Percentiles rank a stretch among this genome's conserved stretches.
Evolutionary conservation across 1,140 invertebrate genomes (phyloP).

Genomic region (Euglossa dilemma): DNA sequence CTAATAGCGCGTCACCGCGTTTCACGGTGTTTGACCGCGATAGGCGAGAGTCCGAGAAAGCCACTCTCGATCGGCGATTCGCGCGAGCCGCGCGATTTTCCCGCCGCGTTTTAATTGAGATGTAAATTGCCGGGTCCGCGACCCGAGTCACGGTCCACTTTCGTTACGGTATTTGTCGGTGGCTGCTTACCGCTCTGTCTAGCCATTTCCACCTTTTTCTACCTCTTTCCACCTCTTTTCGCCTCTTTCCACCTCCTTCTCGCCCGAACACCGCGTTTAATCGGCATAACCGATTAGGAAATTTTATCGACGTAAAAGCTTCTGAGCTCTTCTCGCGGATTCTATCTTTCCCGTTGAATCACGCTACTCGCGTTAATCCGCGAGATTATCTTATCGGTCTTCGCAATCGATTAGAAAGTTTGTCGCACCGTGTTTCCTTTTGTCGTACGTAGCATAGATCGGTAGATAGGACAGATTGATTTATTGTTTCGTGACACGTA

Average conservation of each 20-base stretch:
- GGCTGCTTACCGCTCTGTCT: background rate
- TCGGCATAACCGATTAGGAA: background rate
- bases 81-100: constrained; percentile 1
- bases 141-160: constrained; percentile 50
- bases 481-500: background rate
- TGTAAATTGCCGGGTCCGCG: constrained; percentile 50
- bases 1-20: too few relatives aligned
- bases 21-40: background rate
- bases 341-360: background rate
- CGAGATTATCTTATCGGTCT: constrained; percentile 8
- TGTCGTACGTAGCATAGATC: background rate
- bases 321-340: background rate
- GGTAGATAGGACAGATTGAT: background rate
- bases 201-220: background rate
- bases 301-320: background rate
- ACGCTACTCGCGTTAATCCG: background rate
- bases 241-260: too few relatives aligned
- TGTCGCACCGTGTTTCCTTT: background rate
- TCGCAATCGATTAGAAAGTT: background rate
- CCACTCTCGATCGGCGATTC: constrained; percentile 16
- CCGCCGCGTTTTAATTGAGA: constrained; percentile 50
- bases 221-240: too few relatives aligned
- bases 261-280: too few relatives aligned
- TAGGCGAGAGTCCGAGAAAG: constrained; percentile 1
- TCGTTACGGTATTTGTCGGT: constrained; percentile 43